Conservation (phyloP, 2,888 invertebrate species). For the Terebella lapidaria region DNA sequence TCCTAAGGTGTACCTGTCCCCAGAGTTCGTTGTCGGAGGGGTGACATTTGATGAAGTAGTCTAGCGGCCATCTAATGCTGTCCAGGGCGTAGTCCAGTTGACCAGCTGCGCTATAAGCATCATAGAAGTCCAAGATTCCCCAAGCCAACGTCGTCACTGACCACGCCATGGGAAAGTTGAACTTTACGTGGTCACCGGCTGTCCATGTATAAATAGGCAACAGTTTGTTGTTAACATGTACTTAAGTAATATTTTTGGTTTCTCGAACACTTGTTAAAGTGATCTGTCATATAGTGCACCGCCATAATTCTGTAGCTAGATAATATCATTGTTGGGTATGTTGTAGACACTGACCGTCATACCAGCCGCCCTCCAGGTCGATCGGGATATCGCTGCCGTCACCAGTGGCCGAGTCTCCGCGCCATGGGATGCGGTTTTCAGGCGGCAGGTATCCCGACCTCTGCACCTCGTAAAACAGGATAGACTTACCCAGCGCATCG, state of each 20-base stretch:
- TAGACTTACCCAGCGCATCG: neutral
- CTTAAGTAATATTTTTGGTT: neutral
- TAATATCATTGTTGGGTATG: neutral
- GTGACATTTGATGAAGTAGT: constrained; percentile 60
- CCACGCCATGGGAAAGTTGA: constrained; percentile 36
- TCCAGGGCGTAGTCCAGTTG: constrained; percentile 29
- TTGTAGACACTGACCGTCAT: neutral
- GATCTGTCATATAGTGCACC: neutral
- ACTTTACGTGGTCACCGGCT: constrained; percentile 37
- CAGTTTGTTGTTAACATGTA: neutral
- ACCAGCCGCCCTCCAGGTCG: neutral
- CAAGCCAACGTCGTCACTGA: constrained; percentile 29
- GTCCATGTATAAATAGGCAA: neutral
- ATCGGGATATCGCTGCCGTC: neutral
- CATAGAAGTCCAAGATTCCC: constrained; percentile 30
- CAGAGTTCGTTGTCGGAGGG: constrained; percentile 22
- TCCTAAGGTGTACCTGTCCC: constrained; percentile 26
- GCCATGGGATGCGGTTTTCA: neutral
- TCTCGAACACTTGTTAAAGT: too few species aligned
- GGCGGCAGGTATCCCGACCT: neutral
- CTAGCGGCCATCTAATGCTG: constrained; percentile 60
- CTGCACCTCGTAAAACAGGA: neutral
- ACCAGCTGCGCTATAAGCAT: constrained; percentile 29
- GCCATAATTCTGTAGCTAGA: neutral
- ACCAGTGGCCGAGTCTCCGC: neutral